These are phyloP conservation scores for Kryptolebias marmoratus DNA, from an alignment of 2,113 vertebrate species.

Conservation along the genomic window DNA sequence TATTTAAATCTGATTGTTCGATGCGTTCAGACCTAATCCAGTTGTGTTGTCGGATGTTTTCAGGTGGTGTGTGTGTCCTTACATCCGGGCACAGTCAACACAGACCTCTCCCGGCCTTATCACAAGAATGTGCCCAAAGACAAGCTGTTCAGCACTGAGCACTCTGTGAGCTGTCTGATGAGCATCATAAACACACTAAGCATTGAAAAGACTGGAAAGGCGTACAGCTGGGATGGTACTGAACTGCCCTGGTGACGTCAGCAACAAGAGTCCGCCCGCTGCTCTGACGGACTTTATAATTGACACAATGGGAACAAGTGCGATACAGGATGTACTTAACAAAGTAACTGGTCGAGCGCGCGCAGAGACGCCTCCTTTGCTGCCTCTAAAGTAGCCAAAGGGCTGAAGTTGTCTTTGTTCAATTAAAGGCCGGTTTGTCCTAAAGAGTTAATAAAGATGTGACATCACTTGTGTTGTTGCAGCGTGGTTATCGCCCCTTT, in stretches of 20 bases:
- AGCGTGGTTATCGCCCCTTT: no score
- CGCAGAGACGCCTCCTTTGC: background rate
- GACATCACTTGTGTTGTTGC: background rate
- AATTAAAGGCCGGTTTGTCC: background rate
- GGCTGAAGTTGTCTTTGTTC: background rate
- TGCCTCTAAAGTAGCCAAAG: background rate
- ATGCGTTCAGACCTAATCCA: background rate
- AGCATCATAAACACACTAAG: conserved; percentile 64
- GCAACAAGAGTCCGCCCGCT: background rate
- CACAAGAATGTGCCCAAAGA: conserved; percentile 71
- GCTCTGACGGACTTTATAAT: background rate
- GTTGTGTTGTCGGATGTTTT: background rate
- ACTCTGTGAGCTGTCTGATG: conserved; percentile 72
- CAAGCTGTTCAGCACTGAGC: conserved; percentile 71
- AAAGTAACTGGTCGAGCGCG: background rate
- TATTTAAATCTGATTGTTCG: background rate
- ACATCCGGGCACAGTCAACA: conserved; percentile 72
- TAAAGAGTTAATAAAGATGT: background rate
- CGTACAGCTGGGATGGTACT: conserved; percentile 69
- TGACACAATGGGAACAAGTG: background rate
- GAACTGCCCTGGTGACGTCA: conserved; percentile 71
- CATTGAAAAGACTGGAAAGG: conserved; percentile 67
- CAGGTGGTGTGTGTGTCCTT: conserved; percentile 79
- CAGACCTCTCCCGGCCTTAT: conserved; percentile 76
- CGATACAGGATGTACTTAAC: fast-evolving